Percentiles rank a stretch among this genome's conserved stretches.
These are phyloP conservation scores for Apomyelois bistriatella DNA, from an alignment of 2,888 invertebrate species.

Conservation along the genomic window DNA sequence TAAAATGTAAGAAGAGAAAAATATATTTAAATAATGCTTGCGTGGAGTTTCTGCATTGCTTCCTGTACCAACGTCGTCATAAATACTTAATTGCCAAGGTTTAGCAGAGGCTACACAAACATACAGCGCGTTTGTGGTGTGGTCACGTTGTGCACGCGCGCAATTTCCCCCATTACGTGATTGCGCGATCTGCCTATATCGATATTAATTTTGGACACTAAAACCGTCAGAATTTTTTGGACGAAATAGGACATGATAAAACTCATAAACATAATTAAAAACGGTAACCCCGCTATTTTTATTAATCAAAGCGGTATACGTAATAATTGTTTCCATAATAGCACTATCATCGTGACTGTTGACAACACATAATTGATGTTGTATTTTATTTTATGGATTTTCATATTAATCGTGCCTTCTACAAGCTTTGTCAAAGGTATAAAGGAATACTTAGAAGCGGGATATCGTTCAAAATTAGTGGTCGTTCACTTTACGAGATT, in stretches of 20 bases:
- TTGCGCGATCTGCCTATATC: slow-evolving; percentile 16
- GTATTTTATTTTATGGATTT: no score
- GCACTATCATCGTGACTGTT: no score
- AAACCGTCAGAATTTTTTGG: slow-evolving; percentile 12
- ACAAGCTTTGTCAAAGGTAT: no score
- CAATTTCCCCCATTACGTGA: slow-evolving; percentile 47
- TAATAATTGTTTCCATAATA: no score
- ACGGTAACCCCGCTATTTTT: no score
- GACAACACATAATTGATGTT: no score
- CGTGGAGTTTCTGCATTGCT: background rate
- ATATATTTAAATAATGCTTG: background rate
- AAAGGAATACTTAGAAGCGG: no score
- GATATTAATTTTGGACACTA: slow-evolving; percentile 12
- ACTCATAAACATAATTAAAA: no score
- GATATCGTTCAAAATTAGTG: no score
- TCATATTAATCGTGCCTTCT: no score
- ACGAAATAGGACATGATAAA: background rate
- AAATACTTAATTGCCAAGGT: slow-evolving; percentile 32
- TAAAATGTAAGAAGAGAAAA: background rate
- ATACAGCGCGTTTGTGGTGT: slow-evolving; percentile 26
- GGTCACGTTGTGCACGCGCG: slow-evolving; percentile 51
- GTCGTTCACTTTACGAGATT: no score
- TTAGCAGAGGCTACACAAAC: slow-evolving; percentile 39
- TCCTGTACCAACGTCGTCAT: slow-evolving; percentile 7
- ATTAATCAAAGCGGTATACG: no score